Percentiles rank a stretch among this genome's conserved stretches.
Evolutionary conservation across 2,888 invertebrate species (phyloP).

Genomic region (Teleogryllus oceanicus): DNA sequence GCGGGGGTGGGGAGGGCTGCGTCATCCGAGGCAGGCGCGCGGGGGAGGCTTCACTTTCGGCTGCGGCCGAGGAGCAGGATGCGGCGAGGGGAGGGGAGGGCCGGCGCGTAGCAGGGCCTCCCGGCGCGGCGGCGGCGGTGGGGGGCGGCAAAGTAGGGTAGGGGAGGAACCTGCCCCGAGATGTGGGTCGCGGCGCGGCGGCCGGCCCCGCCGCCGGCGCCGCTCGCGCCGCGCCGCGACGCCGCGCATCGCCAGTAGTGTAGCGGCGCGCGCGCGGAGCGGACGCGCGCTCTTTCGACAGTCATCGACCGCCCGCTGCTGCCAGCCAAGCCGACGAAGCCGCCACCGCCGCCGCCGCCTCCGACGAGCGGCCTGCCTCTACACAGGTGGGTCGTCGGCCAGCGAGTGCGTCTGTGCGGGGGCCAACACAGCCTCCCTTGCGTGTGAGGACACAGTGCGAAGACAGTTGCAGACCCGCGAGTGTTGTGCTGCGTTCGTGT

Average conservation of each 20-base stretch:
- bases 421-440: background rate
- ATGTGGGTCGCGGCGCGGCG: background rate
- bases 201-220: background rate
- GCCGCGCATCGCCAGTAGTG: background rate
- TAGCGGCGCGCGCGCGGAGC: background rate
- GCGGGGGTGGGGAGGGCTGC: background rate
- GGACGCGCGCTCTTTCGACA: background rate
- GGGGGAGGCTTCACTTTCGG: slow-evolving; percentile 1
- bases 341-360: background rate
- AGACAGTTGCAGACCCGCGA: background rate
- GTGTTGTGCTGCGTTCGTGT: background rate
- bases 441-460: background rate
- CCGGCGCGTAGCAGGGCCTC: too few relatives aligned
- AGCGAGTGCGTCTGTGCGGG: background rate
- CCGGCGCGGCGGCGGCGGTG: background rate
- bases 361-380: background rate
- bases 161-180: slow-evolving; percentile 1
- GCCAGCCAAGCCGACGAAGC: too few relatives aligned
- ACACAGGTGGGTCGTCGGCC: background rate
- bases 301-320: too few relatives aligned
- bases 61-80: background rate
- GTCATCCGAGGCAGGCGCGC: background rate
- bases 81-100: background rate
- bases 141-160: slow-evolving; percentile 18
- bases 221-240: background rate